Conservation (phyloP, 2,113 vertebrate species). For the Nipponia nippon region DNA sequence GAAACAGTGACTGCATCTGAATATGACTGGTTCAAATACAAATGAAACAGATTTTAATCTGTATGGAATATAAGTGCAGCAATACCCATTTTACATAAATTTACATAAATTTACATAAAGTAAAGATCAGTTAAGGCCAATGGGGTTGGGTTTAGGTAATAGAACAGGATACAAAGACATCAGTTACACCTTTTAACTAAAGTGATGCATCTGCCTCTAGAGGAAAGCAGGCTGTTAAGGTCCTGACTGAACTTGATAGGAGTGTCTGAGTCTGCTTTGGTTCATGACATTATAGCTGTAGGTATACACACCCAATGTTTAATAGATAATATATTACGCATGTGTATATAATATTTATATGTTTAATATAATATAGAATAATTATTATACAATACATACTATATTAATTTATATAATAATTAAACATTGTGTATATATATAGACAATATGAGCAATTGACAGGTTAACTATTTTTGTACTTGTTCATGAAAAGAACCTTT, state of each 20-base stretch:
- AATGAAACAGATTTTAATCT: background rate
- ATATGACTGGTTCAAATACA: background rate
- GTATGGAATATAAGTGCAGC: background rate
- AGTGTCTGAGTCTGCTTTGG: background rate
- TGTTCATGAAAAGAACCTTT: background rate
- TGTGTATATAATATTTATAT: too few relatives aligned
- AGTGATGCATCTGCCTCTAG: background rate
- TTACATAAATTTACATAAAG: background rate
- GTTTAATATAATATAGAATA: background rate
- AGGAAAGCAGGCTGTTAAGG: background rate
- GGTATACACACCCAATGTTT: background rate
- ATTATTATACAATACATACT: background rate
- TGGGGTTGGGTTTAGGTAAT: background rate
- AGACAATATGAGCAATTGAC: background rate
- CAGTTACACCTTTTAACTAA: background rate
- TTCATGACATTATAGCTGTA: background rate
- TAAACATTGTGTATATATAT: background rate
- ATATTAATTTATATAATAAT: background rate
- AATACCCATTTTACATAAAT: background rate
- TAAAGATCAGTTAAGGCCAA: background rate
- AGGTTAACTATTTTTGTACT: background rate
- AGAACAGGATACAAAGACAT: background rate
- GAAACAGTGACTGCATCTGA: background rate
- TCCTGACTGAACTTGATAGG: background rate
- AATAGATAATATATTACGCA: background rate